Conservation (phyloP, 2,113 vertebrate genomes). For the Tetrax tetrax region DNA sequence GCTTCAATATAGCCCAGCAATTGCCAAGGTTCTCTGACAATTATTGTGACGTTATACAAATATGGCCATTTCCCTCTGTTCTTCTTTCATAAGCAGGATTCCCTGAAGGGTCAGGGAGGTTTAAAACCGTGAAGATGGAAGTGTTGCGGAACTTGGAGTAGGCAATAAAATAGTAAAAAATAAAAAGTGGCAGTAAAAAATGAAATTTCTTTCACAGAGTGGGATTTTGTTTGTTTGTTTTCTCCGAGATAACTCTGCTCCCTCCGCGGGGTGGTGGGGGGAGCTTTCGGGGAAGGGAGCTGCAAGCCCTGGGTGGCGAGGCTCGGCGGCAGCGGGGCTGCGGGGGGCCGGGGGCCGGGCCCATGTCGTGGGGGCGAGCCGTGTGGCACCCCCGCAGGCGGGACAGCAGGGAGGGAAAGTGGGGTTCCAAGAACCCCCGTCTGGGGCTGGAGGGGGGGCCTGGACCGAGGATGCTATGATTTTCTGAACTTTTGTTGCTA, state of each 20-base stretch:
- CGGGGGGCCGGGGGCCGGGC: no score
- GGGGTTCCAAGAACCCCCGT: not conserved
- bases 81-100: not conserved
- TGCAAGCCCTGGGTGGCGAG: no score
- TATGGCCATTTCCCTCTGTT: not conserved
- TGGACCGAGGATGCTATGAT: accelerated
- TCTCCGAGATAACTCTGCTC: no score
- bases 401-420: not conserved
- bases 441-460: not conserved
- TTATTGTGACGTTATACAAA: accelerated
- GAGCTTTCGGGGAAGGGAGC: no score
- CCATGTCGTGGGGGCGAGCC: no score
- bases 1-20: not conserved
- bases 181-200: no score
- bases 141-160: not conserved
- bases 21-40: not conserved
- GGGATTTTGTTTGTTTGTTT: not conserved
- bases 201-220: not conserved
- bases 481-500: not conserved
- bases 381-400: no score
- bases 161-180: not conserved
- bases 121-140: not conserved
- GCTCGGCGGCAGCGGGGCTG: no score
- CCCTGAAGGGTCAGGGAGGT: not conserved
- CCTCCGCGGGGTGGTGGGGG: no score